Percentiles rank a stretch among this genome's conserved stretches.
These are phyloP conservation scores for Belgica antarctica DNA, from an alignment of 2,888 invertebrate species.

Conservation along the genomic window DNA sequence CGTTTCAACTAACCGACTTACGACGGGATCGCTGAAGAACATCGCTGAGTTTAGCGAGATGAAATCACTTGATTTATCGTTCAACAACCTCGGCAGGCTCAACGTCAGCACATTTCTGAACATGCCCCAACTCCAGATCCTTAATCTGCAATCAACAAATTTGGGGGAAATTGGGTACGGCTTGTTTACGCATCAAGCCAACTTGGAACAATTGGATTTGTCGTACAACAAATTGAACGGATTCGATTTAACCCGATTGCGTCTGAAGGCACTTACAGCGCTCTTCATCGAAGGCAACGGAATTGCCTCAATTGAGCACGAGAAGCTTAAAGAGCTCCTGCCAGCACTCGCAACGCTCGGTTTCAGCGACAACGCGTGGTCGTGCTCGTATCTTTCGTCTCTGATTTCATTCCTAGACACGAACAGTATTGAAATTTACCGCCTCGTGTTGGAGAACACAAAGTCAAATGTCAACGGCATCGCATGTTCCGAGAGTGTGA, in stretches of 20 bases:
- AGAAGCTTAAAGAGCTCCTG: neutral
- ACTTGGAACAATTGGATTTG: constrained; percentile 30
- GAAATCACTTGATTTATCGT: constrained; percentile 31
- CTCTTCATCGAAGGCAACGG: constrained; percentile 36
- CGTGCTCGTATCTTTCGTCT: neutral
- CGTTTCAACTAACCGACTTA: constrained; percentile 19
- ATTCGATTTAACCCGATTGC: constrained; percentile 15
- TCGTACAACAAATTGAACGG: constrained; percentile 16
- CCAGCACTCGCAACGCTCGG: constrained; percentile 6
- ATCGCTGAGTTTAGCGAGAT: neutral
- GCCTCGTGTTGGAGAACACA: constrained; percentile 10
- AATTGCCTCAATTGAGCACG: neutral
- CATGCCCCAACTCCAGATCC: constrained; percentile 4
- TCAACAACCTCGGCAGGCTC: constrained; percentile 21
- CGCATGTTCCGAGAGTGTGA: neutral
- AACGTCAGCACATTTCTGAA: constrained; percentile 30
- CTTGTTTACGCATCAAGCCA: constrained; percentile 31
- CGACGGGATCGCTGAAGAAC: neutral
- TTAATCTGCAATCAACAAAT: constrained; percentile 27
- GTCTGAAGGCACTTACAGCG: neutral
- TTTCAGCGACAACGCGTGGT: constrained; percentile 19
- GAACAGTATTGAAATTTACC: constrained; percentile 24
- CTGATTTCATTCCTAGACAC: neutral
- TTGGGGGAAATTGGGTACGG: constrained; percentile 16
- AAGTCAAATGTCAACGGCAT: constrained; percentile 27